Percentiles rank a stretch among this genome's conserved stretches.
Evolutionary conservation across 2,113 vertebrate species (phyloP).

Genomic region (Hirundichthys speculiger): DNA sequence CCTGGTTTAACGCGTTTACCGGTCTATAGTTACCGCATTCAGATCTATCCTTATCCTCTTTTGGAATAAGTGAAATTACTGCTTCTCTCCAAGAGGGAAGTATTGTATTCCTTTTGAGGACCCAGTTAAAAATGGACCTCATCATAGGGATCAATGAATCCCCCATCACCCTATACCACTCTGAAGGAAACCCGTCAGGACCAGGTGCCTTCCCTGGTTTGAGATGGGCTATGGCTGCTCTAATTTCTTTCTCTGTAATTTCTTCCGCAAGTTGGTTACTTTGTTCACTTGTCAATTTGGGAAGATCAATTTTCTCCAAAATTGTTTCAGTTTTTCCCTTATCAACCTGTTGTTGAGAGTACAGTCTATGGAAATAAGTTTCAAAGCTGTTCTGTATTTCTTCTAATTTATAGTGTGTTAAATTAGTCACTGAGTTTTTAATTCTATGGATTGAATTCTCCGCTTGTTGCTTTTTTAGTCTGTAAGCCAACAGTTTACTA

Average conservation of each 20-base stretch:
- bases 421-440: neutral
- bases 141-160: neutral
- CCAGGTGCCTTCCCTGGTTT: too few relatives aligned
- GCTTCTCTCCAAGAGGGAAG: neutral
- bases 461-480: neutral
- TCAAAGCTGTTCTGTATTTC: neutral
- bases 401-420: neutral
- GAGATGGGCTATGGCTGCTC: neutral
- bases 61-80: neutral
- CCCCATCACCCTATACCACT: neutral
- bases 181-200: too few relatives aligned
- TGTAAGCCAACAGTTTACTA: neutral
- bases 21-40: neutral
- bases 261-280: neutral
- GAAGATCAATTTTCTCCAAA: neutral
- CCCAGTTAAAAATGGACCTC: neutral
- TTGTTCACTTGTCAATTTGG: neutral
- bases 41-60: neutral
- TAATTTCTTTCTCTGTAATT: constrained; percentile 1
- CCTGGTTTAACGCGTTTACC: neutral
- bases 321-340: neutral
- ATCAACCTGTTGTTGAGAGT: neutral
- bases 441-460: neutral
- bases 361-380: neutral
- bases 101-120: neutral